Evolutionary conservation across 2,888 invertebrate species (phyloP).

Genomic region (Zygothrica quintamaculata): DNA sequence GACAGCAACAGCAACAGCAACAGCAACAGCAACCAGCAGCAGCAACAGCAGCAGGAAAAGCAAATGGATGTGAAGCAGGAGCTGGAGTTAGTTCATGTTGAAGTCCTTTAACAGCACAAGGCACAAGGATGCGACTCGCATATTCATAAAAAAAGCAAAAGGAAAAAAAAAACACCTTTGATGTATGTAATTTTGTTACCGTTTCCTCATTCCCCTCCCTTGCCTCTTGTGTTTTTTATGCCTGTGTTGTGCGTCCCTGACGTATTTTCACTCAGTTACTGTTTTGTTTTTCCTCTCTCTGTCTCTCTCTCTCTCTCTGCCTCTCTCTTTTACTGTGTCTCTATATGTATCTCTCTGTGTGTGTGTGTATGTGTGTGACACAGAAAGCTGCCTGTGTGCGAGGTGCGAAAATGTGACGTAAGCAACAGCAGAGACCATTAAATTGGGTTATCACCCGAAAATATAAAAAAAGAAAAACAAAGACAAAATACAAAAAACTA

Average conservation of each 20-base stretch:
- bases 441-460: slow-evolving; percentile 68
- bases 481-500: too few relatives aligned
- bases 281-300: slow-evolving; percentile 30
- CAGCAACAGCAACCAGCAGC: slow-evolving; percentile 20
- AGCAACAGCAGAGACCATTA: slow-evolving; percentile 64
- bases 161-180: slow-evolving; percentile 66
- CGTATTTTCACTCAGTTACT: slow-evolving; percentile 37
- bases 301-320: slow-evolving; percentile 31
- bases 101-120: slow-evolving; percentile 51
- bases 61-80: background rate
- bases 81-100: slow-evolving; percentile 22
- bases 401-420: slow-evolving; percentile 76
- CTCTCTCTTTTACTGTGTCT: slow-evolving; percentile 21
- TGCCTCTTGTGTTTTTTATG: slow-evolving; percentile 25
- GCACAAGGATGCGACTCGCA: slow-evolving; percentile 37
- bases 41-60: background rate
- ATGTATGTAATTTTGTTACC: slow-evolving; percentile 77
- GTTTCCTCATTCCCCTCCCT: slow-evolving; percentile 40
- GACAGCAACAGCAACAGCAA: slow-evolving; percentile 36
- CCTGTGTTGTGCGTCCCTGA: slow-evolving; percentile 47
- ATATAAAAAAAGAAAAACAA: background rate
- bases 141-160: slow-evolving; percentile 65
- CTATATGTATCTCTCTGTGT: too few relatives aligned
- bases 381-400: slow-evolving; percentile 68
- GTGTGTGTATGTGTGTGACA: slow-evolving; percentile 62